Evolutionary conservation across 1,140 invertebrate species (phyloP), one percentile per base, ranked within the genome.

Genomic region (Babylonia areolata): DNA sequence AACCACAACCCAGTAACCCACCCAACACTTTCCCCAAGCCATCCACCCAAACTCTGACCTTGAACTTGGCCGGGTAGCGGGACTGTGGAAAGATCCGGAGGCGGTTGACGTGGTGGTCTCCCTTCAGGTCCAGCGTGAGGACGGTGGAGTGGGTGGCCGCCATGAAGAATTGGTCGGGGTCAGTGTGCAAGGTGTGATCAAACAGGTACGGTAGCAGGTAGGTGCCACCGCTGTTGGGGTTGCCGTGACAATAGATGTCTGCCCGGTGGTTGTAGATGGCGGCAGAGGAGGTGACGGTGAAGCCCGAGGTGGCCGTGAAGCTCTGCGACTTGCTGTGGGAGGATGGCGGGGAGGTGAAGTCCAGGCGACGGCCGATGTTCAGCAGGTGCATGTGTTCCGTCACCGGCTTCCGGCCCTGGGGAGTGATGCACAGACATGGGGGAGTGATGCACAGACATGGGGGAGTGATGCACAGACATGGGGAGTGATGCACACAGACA

Each of bases 341-440:
- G n/a, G 73, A 82, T 1, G 83, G 23, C 9, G 85, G 71, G 12
- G 84, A 40, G 28, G 73, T 33, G 12, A 92, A 88, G 79, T 92
- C 90, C 42, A 91, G 77, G n/a, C 91, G 83, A 23, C 87, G 86
- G 2, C 91, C 91, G 23, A 90, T 89, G 85, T 92, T 92, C 23
- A 28, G 28, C 0, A 91, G 81, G n/a, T 84, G 87, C 12, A 82
- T 88, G 37, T 90, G 87, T 83, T 92, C 91, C 3, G 87, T 81
- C 46, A 90, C 87, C 28, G 87, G 88, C 51, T 82, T 81, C 39
- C 88, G 39, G 31, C 82, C 82, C 82, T 84, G 69, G 5, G n/a
- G 42, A 33, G 9, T n/a, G n/a, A n/a, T n/a, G n/a, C n/a, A n/a
- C n/a, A n/a, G n/a, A n/a, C n/a, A n/a, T n/a, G n/a, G n/a, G n/a